Evolutionary conservation across 2,797 vertebrate genomes (phyloP), one percentile per base, ranked within the genome.

Genomic region (Mus minutoides): DNA sequence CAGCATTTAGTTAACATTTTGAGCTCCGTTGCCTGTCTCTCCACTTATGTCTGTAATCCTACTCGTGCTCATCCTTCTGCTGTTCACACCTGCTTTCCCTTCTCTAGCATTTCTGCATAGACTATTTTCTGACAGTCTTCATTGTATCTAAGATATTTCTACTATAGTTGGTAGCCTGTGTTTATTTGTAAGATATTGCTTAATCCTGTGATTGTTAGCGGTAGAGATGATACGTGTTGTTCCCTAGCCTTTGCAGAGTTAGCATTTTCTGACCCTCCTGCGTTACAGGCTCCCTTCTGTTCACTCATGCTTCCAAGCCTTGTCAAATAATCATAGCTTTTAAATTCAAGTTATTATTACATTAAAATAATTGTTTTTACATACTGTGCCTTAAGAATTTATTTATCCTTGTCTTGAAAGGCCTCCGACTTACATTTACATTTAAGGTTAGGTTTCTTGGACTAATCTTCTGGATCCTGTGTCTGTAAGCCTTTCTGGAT

Each of bases 291-390:
- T 62, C 52, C 14, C 60, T 85, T 95, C 26, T 84, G 3, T 1
- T 90, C 31, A 67, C 24, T 6, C 49, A n/a, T 10, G 54, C 21
- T 91, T 92, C 49, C 93, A 37, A 58, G 19, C 62, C 9, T 91
- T 92, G 4, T 54, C 73, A 67, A 43, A 49, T 91, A 88, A 73
- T 85, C 29, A 60, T 16, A 87, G 67, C 37, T 43, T 95, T 93
- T 73, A 22, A 82, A 49, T 43, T 82, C 21, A 56, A 56, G 13
- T 79, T 79, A 49, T 62, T 83, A 62, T 92, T 97, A 58, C 83
- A 90, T 17, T 94, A 93, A 97, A 56, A 77, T 90, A 76, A 76
- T n/a, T 93, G 86, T 67, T 96, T 89, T 40, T 52, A 60, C 11
- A 22, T 64, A 43, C 21, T 17, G 0, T 77, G 62, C 26, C 13